These are phyloP conservation scores for Diarsia mendica DNA, from an alignment of 2,888 invertebrate species.

Conservation along the genomic window DNA sequence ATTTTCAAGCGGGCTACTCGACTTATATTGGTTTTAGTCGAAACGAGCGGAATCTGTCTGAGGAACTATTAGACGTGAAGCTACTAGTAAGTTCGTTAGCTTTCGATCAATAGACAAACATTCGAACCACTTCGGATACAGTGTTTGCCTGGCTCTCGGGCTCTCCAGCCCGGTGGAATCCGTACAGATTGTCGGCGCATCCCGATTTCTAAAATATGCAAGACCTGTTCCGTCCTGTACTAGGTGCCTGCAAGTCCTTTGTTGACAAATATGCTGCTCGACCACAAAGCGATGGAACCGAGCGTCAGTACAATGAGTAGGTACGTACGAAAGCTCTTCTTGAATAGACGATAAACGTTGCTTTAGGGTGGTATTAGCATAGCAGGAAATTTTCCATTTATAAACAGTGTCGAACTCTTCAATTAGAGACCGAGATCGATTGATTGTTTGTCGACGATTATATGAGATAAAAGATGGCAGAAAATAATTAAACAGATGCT, in stretches of 20 bases:
- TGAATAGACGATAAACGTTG: slow-evolving; percentile 1
- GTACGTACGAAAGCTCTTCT: slow-evolving; percentile 7
- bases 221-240: slow-evolving; percentile 65
- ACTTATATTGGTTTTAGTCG: slow-evolving; percentile 54
- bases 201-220: slow-evolving; percentile 77
- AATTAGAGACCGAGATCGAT: slow-evolving; percentile 11
- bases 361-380: background rate
- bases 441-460: slow-evolving; percentile 13
- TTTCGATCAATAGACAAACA: slow-evolving; percentile 68
- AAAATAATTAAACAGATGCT: slow-evolving; percentile 16
- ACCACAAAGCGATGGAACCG: slow-evolving; percentile 32
- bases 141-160: slow-evolving; percentile 68
- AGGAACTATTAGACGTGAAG: slow-evolving; percentile 66
- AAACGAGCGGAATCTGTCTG: slow-evolving; percentile 61
- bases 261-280: slow-evolving; percentile 51
- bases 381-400: background rate
- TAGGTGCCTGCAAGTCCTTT: slow-evolving; percentile 61
- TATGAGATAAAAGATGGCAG: slow-evolving; percentile 9
- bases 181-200: slow-evolving; percentile 71
- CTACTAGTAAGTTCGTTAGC: slow-evolving; percentile 69
- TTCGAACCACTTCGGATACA: slow-evolving; percentile 64
- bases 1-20: slow-evolving; percentile 37
- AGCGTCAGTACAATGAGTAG: slow-evolving; percentile 11
- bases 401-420: slow-evolving; percentile 4
- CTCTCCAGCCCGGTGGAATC: slow-evolving; percentile 63